Conservation (phyloP, 53 echinoderm and acorn worm genomes). For the Actinopyga echinites region DNA sequence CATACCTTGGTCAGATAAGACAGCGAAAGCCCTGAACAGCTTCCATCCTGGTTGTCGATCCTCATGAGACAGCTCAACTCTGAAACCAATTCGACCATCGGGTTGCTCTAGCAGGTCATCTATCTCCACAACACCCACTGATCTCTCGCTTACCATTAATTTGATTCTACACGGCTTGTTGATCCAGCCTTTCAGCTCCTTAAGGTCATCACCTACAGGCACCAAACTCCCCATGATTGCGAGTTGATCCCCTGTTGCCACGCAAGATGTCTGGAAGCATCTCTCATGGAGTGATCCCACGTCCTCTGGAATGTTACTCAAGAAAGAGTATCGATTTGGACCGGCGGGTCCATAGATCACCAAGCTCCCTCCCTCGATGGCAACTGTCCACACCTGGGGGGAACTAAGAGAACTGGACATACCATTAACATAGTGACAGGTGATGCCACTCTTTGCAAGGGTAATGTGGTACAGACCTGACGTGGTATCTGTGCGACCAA, state of each 20-base stretch:
- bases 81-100: slow-evolving; percentile 79
- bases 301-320: slow-evolving; percentile 76
- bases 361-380: slow-evolving; percentile 26
- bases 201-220: slow-evolving; percentile 32
- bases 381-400: slow-evolving; percentile 68
- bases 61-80: slow-evolving; percentile 67
- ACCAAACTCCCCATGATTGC: slow-evolving; percentile 50
- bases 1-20: slow-evolving; percentile 43
- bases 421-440: slow-evolving; percentile 60
- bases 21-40: slow-evolving; percentile 63
- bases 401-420: slow-evolving; percentile 38
- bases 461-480: slow-evolving; percentile 80
- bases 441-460: slow-evolving; percentile 39
- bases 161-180: slow-evolving; percentile 35
- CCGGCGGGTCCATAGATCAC: slow-evolving; percentile 62
- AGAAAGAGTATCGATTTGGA: slow-evolving; percentile 70
- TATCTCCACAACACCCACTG: slow-evolving; percentile 44
- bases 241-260: slow-evolving; percentile 60
- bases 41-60: slow-evolving; percentile 73
- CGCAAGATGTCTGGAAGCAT: slow-evolving; percentile 52
- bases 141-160: slow-evolving; percentile 57
- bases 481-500: slow-evolving; percentile 59
- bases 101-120: slow-evolving; percentile 69
- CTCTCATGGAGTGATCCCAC: slow-evolving; percentile 12
- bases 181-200: slow-evolving; percentile 64